Conservation (phyloP, 92 coral and sea anemone genomes). For the Zoanthus sociatus region DNA sequence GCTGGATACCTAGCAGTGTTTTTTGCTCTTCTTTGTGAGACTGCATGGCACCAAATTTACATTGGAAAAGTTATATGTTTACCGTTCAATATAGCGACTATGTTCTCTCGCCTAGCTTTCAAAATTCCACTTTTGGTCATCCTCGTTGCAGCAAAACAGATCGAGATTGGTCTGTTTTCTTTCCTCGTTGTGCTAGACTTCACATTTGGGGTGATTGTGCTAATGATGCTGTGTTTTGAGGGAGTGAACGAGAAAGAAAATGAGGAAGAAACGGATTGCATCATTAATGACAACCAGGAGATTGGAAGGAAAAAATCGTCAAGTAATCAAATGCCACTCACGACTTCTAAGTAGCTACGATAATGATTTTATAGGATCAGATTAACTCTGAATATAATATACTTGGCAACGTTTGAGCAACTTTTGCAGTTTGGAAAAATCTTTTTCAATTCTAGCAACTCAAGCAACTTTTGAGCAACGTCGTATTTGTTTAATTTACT, state of each 20-base stretch:
- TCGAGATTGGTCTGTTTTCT: conserved; percentile 45
- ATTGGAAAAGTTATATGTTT: conserved; percentile 55
- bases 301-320: neutral
- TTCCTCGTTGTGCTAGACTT: conserved; percentile 42
- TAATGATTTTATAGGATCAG: no score
- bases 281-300: conserved; percentile 7
- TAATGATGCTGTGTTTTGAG: conserved; percentile 42
- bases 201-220: conserved; percentile 36
- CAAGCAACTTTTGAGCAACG: no score
- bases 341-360: neutral
- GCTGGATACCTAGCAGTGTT: conserved; percentile 48
- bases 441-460: no score
- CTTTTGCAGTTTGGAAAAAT: no score
- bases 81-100: conserved; percentile 50
- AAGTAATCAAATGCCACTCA: neutral
- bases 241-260: conserved; percentile 25
- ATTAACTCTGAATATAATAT: no score
- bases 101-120: conserved; percentile 47
- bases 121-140: conserved; percentile 43
- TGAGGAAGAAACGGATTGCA: conserved; percentile 37
- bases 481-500: no score
- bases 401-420: no score
- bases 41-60: conserved; percentile 53
- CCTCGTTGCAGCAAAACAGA: conserved; percentile 45
- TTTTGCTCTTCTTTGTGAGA: conserved; percentile 25